Conservation (phyloP, 53 echinoderm and acorn worm species). For the Luidia sarsii region DNA sequence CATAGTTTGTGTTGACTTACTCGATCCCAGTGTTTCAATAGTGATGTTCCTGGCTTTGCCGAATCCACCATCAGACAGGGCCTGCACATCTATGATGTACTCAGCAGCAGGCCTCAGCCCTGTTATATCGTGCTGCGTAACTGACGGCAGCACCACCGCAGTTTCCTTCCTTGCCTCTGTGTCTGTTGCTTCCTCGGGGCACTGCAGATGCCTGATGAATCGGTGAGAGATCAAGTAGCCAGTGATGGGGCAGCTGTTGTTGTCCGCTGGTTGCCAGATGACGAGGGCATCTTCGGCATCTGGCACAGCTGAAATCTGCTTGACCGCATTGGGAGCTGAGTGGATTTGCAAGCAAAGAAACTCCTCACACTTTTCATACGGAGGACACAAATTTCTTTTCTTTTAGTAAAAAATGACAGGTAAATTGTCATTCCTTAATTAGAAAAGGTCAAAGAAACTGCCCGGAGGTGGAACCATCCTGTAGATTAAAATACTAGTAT, state of each 20-base stretch:
- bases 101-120: constrained; percentile 1
- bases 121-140: too few relatives aligned
- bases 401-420: too few relatives aligned
- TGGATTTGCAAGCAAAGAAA: too few relatives aligned
- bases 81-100: constrained; percentile 7
- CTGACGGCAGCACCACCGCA: not conserved
- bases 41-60: not conserved
- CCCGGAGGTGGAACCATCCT: too few relatives aligned
- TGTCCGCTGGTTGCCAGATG: not conserved
- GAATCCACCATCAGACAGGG: not conserved
- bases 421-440: too few relatives aligned
- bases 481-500: too few relatives aligned
- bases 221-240: constrained; percentile 16
- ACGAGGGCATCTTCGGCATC: not conserved
- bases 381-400: too few relatives aligned
- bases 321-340: constrained; percentile 6
- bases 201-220: constrained; percentile 18
- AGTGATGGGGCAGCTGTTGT: not conserved
- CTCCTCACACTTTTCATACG: too few relatives aligned
- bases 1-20: not conserved
- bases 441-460: too few relatives aligned
- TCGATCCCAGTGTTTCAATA: not conserved
- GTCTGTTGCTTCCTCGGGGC: not conserved
- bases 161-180: not conserved
- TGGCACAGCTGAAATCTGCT: not conserved